phyloP scores from a whole-genome alignment of 1,140 invertebrate genomes.

The Heliconius hewitsoni region DNA sequence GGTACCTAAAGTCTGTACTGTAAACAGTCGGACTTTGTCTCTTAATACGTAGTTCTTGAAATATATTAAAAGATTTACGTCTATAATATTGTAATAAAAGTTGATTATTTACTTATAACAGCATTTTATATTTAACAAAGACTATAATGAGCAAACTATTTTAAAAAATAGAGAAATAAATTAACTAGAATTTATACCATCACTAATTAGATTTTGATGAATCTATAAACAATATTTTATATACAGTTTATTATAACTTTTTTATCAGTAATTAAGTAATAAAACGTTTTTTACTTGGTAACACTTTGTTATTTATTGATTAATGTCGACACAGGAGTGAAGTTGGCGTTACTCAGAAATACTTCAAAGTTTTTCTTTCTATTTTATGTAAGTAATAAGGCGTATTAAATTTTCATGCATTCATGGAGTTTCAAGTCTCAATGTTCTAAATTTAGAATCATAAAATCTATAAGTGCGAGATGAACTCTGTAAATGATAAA shows the following conservation, averaged over 20 bases:
- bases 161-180: too few relatives aligned
- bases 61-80: too few relatives aligned
- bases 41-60: too few relatives aligned
- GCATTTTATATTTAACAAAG: too few relatives aligned
- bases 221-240: not conserved
- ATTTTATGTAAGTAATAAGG: conserved; percentile 70
- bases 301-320: conserved; percentile 25
- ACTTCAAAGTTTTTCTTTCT: conserved; percentile 64
- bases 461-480: conserved; percentile 38
- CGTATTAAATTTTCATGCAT: conserved; percentile 58
- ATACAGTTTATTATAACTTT: conserved; percentile 1
- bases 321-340: conserved; percentile 24
- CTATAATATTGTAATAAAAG: too few relatives aligned
- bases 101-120: too few relatives aligned
- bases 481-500: conserved; percentile 48
- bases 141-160: too few relatives aligned
- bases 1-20: too few relatives aligned
- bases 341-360: conserved; percentile 68
- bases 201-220: not conserved
- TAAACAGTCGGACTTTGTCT: too few relatives aligned
- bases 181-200: too few relatives aligned
- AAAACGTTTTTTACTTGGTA: not conserved
- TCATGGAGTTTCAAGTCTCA: conserved; percentile 39
- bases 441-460: conserved; percentile 41
- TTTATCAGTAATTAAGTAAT: not conserved